phyloP scores from a whole-genome alignment of 2,113 vertebrate species.

The Cairina moschata region DNA sequence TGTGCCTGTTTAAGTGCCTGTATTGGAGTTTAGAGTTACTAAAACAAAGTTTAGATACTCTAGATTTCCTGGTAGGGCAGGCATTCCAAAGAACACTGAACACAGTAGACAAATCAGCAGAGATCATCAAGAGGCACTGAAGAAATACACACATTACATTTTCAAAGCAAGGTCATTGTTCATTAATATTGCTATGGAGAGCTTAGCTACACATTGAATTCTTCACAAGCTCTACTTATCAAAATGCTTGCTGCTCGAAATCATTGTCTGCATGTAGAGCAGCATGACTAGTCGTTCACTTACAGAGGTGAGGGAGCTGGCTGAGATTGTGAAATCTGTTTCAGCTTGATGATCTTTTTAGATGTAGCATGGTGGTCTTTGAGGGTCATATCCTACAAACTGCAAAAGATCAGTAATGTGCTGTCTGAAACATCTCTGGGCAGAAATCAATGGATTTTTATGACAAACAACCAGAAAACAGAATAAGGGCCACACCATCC shows the following conservation, averaged over 20 bases:
- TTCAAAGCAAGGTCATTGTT: conserved; percentile 66
- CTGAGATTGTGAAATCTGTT: not conserved
- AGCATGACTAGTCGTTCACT: not conserved
- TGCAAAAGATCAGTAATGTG: not conserved
- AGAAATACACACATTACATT: conserved; percentile 37
- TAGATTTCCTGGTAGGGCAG: not conserved
- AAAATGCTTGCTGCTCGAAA: conserved; percentile 38
- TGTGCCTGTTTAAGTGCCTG: not conserved
- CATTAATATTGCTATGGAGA: conserved; percentile 56
- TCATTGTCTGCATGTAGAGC: not conserved
- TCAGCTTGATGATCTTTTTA: not conserved
- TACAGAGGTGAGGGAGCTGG: not conserved
- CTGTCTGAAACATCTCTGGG: not conserved
- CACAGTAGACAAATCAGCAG: not conserved
- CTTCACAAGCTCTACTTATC: conserved; percentile 44
- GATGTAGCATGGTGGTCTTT: not conserved
- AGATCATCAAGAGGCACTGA: conserved; percentile 33
- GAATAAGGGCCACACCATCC: not conserved
- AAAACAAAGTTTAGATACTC: not conserved
- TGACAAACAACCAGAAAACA: not conserved
- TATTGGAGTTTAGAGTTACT: not conserved
- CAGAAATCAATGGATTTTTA: not conserved
- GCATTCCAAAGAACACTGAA: not conserved
- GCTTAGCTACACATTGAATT: conserved; percentile 53
- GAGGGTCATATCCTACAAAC: not conserved